phyloP scores from a whole-genome alignment of 2,888 invertebrate genomes.

The Brachylomia viminalis region DNA sequence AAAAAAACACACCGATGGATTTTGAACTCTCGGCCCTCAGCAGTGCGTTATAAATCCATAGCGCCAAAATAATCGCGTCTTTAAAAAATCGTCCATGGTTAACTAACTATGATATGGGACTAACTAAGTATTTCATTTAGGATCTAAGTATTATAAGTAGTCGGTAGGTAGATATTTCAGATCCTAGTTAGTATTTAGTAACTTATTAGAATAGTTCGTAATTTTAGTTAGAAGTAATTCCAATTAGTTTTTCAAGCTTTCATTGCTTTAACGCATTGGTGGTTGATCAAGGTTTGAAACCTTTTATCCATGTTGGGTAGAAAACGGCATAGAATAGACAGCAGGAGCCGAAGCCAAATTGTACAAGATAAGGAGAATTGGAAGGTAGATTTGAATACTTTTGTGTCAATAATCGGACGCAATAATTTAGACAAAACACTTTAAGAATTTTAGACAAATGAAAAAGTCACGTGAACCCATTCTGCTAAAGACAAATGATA shows the following conservation, averaged over 20 bases:
- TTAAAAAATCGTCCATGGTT: too few species aligned
- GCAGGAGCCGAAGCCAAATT: not conserved
- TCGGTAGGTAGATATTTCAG: not conserved
- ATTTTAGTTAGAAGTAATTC: not conserved
- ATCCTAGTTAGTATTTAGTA: too few species aligned
- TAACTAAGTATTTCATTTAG: not conserved
- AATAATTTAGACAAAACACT: not conserved
- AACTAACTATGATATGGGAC: too few species aligned
- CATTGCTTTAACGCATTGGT: not conserved
- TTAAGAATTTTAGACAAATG: not conserved
- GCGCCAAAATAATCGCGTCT: not conserved
- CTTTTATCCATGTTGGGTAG: not conserved
- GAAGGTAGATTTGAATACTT: not conserved
- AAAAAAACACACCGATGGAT: too few species aligned
- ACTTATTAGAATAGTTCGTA: too few species aligned
- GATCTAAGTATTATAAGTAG: not conserved
- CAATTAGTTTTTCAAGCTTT: not conserved
- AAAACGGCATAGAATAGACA: not conserved
- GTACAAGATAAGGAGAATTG: not conserved
- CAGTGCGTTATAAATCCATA: too few species aligned
- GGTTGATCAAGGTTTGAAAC: too few species aligned
- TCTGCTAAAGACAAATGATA: constrained; percentile 2
- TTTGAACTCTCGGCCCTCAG: too few species aligned
- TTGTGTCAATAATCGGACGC: not conserved
- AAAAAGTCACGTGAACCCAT: not conserved